A percentile compares a stretch with the other conserved stretches of the same genome.
These are phyloP conservation scores for Dicrurus megarhynchus DNA, from an alignment of 2,113 vertebrate genomes.

Conservation along the genomic window DNA sequence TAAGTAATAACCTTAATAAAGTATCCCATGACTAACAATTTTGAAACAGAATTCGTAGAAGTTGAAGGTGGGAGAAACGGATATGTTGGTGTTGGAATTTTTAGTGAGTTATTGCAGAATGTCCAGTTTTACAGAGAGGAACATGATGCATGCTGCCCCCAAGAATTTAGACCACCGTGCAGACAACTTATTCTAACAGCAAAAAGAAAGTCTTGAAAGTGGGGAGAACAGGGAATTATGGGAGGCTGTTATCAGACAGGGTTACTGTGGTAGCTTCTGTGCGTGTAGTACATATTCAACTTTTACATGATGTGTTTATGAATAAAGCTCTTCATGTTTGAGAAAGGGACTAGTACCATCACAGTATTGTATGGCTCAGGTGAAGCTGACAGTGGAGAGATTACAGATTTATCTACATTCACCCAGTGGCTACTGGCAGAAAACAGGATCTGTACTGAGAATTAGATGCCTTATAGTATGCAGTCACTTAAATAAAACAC, in stretches of 20 bases:
- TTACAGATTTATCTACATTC: neutral
- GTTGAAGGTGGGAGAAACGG: neutral
- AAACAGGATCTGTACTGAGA: neutral
- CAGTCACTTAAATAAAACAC: neutral
- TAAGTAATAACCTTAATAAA: neutral
- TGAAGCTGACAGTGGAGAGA: neutral
- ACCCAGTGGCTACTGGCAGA: neutral
- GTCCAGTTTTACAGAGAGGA: neutral
- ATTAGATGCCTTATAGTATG: neutral
- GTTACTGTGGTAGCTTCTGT: neutral
- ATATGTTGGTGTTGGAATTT: neutral
- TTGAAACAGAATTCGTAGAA: neutral
- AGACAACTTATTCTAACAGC: neutral
- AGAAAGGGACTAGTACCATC: neutral
- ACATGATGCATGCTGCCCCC: rapidly evolving
- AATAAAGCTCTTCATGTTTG: neutral
- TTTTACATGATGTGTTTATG: neutral
- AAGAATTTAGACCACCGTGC: neutral
- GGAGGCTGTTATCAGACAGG: neutral
- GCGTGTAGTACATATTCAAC: neutral
- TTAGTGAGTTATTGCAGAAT: neutral
- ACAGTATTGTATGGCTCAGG: neutral
- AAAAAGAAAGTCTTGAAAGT: neutral
- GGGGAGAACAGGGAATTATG: neutral
- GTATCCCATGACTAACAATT: neutral